A percentile compares a stretch with the other conserved stretches of the same genome.
Conservation (phyloP, 2,888 invertebrate species). For the Hydrotaea cyrtoneurina region DNA sequence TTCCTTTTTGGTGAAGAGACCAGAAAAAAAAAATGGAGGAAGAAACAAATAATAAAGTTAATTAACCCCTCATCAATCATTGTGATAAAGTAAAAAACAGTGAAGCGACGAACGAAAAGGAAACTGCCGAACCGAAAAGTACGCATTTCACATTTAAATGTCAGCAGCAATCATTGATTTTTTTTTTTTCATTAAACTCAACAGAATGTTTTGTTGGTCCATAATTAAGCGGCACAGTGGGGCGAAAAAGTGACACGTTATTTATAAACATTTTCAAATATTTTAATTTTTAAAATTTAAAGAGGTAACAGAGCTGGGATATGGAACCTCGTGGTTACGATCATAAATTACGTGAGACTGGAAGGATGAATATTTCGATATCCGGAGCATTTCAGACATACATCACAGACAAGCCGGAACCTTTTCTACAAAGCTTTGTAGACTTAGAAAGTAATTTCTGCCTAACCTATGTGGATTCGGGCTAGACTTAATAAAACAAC, state of each 20-base stretch:
- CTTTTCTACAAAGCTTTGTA: too few relatives aligned
- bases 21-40: background rate
- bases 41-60: constrained; percentile 30
- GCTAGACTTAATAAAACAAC: too few relatives aligned
- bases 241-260: background rate
- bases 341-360: too few relatives aligned
- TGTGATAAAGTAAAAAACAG: constrained; percentile 6
- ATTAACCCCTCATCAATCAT: constrained; percentile 63
- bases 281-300: too few relatives aligned
- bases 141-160: constrained; percentile 47
- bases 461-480: too few relatives aligned
- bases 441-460: too few relatives aligned
- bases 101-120: background rate
- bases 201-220: background rate
- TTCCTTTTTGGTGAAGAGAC: background rate
- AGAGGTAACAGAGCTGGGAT: too few relatives aligned
- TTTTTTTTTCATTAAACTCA: background rate
- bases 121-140: background rate
- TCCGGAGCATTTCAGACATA: too few relatives aligned
- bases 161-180: constrained; percentile 46
- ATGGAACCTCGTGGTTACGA: too few relatives aligned
- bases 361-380: too few relatives aligned
- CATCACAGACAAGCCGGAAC: too few relatives aligned
- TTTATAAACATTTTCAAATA: too few relatives aligned
- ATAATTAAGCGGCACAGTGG: constrained; percentile 17